Evolutionary conservation across 2,113 vertebrate genomes (phyloP).

Genomic region (Oreamnos americanus): DNA sequence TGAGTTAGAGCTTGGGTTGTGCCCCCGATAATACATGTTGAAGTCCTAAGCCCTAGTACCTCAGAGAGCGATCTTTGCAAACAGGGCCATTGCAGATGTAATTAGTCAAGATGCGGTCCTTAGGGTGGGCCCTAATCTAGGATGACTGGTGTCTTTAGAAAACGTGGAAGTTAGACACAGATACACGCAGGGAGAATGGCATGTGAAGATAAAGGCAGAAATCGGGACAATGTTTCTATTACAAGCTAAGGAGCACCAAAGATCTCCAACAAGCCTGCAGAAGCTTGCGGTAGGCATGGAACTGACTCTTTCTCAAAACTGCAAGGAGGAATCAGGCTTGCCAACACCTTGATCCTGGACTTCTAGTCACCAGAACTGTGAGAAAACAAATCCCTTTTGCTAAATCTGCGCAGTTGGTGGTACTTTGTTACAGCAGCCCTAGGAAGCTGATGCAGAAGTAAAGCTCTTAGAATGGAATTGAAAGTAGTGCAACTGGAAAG

Average conservation of each 20-base stretch:
- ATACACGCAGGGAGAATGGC: background rate
- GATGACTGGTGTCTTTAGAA: background rate
- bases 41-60: background rate
- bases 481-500: background rate
- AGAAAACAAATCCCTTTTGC: background rate
- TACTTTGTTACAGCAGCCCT: background rate
- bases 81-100: background rate
- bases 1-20: background rate
- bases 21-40: background rate
- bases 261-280: background rate
- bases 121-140: background rate
- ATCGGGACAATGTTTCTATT: background rate
- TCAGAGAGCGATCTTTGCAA: background rate
- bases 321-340: background rate
- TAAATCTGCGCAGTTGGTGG: background rate
- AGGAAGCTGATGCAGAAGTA: background rate
- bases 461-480: background rate
- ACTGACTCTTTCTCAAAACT: background rate
- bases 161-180: background rate
- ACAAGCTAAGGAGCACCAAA: background rate
- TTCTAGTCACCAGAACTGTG: background rate
- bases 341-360: background rate
- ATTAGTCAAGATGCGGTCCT: background rate
- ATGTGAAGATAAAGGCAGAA: background rate
- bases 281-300: background rate